Evolutionary conservation across 2,113 vertebrate genomes (phyloP), one percentile per base, ranked within the genome.

Genomic region (Tyrannus savana): DNA sequence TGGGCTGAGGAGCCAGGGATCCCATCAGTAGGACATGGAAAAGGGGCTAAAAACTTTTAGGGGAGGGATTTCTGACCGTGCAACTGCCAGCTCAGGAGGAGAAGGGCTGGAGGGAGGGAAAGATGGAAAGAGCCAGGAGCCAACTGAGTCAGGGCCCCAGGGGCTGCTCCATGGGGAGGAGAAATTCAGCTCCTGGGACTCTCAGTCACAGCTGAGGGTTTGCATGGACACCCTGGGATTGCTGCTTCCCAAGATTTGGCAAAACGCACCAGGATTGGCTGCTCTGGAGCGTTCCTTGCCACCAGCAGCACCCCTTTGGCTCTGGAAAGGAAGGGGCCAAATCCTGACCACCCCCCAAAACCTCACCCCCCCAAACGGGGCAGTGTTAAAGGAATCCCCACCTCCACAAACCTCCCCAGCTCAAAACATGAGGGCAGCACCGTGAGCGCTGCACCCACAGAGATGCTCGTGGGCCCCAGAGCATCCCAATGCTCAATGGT

Each of bases 181-280:
- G 60, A 41, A 78, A 89, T 18, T 31, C 81, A 44, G 52, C 77
- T 55, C 94, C 12, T 0, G 7, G 28, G 92, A 6, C 62, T 72
- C 67, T 59, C 13, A 60, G 66, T 68, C 78, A 72, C 10, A 2
- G 15, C 46, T 35, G 52, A 52, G 59, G 17, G 22, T 39, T 60
- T 15, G 1, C 22, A 4, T 2, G 14, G 69, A 3, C 49, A 73
- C 28, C 82, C 69, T 28, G 82, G 55, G 25, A 42, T 30, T 8
- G 4, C 55, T 69, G 50, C 69, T 74, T 13, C 64, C 64, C 69
- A 9, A 25, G 50, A 23, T 49, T 42, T 77, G 84, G 63, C 13
- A 31, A 7, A 24, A 4, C 0, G 3, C 25, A 7, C 10, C 8
- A 2, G 3, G n/a, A 16, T 6, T 9, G 1, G 42, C 88, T 8